Percentiles rank a stretch among this genome's conserved stretches.
These are phyloP conservation scores for Hippopotamus amphibius DNA, from an alignment of 2,113 vertebrate species.

Conservation along the genomic window DNA sequence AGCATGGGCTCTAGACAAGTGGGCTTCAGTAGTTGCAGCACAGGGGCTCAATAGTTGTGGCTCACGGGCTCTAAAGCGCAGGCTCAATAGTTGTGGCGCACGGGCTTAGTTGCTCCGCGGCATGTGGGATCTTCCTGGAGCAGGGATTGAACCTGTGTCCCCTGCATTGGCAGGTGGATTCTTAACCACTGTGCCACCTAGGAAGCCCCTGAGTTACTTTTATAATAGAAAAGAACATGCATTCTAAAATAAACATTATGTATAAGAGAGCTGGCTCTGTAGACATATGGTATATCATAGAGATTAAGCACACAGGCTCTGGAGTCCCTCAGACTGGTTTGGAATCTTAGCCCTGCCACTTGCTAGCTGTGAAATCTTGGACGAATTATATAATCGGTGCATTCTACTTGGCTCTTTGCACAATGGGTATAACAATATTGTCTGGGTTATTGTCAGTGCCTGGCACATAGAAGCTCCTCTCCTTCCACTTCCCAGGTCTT, in stretches of 20 bases:
- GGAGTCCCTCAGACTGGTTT: background rate
- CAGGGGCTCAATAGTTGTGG: too few relatives aligned
- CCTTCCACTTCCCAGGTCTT: background rate
- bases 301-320: background rate
- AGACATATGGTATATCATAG: too few relatives aligned
- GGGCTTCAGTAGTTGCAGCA: too few relatives aligned
- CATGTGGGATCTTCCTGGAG: too few relatives aligned
- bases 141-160: too few relatives aligned
- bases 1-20: too few relatives aligned
- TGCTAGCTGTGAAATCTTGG: background rate
- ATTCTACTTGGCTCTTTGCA: background rate
- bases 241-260: background rate
- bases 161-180: too few relatives aligned
- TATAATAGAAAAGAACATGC: background rate
- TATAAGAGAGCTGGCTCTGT: background rate
- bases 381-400: background rate
- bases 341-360: background rate
- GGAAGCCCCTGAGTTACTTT: conserved; percentile 23
- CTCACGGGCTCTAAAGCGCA: too few relatives aligned
- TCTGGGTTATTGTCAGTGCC: too few relatives aligned
- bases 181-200: too few relatives aligned
- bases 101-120: too few relatives aligned
- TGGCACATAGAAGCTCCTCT: background rate
- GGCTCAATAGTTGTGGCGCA: too few relatives aligned
- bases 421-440: background rate